phyloP scores from a whole-genome alignment of 2,113 vertebrate species.

The Dromas ardeola region DNA sequence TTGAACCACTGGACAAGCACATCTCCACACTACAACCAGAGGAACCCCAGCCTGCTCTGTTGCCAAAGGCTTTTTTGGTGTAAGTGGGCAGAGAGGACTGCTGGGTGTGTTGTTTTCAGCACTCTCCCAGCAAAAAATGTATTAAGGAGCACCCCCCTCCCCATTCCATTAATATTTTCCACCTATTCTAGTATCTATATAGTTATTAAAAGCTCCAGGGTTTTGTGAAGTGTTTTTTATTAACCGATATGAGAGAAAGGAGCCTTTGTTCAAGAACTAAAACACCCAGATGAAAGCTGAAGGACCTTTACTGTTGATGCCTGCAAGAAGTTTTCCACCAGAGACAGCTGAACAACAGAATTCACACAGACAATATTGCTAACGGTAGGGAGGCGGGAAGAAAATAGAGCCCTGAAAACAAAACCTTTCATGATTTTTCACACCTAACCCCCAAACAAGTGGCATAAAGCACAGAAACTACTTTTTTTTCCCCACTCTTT shows the following conservation, averaged over 20 bases:
- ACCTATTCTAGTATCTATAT: not conserved
- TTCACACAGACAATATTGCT: not conserved
- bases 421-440: not conserved
- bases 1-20: not conserved
- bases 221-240: slow-evolving; percentile 22
- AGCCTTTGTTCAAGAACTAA: not conserved
- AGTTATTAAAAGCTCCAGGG: slow-evolving; percentile 45
- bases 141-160: not conserved
- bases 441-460: not conserved
- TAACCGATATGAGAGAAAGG: not conserved
- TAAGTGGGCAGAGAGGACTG: not conserved
- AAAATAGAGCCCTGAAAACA: not conserved
- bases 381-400: not conserved
- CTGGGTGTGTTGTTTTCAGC: not conserved
- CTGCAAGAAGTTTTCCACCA: not conserved
- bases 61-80: not conserved
- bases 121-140: not conserved
- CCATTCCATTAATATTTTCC: not conserved
- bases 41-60: not conserved
- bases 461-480: not conserved
- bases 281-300: not conserved
- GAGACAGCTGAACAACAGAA: not conserved
- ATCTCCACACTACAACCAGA: rapidly evolving
- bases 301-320: not conserved
- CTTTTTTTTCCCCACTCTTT: not conserved